Evolutionary conservation across 2,888 invertebrate species (phyloP), one percentile per base, ranked within the genome.

Genomic region (Stenolophus ochropezus): DNA sequence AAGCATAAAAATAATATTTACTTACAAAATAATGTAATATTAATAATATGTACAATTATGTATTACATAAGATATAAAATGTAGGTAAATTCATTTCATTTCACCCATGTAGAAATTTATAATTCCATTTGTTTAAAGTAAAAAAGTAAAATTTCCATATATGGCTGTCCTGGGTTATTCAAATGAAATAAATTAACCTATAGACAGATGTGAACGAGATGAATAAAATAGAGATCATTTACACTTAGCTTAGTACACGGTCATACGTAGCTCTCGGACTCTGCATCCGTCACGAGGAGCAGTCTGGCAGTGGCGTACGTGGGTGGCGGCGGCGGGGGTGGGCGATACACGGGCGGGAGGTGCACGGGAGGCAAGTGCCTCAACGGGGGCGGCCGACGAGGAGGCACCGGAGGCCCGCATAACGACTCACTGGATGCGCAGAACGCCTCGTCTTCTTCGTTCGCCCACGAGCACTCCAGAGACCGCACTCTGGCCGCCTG

Each of bases 401-500:
- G 89, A 2, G 89, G 89, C 8, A 89, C 87, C 4, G 89, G 89
- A 0, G 89, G 89, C 21, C 88, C 87, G 83, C 89, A 89, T 21
- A 89, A 84, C 82, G 88, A 89, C 81, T 89, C 89, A 82, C 87
- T 89, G 0, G 88, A 88, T 5, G 89, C 86, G 82, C 89, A 88
- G 79, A 89, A 89, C 4, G 88, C 89, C 83, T 89, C 89, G 81
- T 89, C 89, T 82, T 89, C 89, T 84, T 89, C 89, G 2, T 88
- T 86, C 16, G 76, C 82, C 89, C 89, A 89, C 0, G 87, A 86
- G 82, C 87, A 88, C 71, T 89, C 89, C 73, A 89, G 83, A 2
- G 88, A 86, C 18, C 89, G 85, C 82, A 88, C 87, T 87, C 93
- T 89, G 83, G 92, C 92, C 85, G 92, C 92, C 89, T 93, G 93